These are phyloP conservation scores for Aplocera efformata DNA, from an alignment of 2,888 invertebrate genomes.

Conservation along the genomic window DNA sequence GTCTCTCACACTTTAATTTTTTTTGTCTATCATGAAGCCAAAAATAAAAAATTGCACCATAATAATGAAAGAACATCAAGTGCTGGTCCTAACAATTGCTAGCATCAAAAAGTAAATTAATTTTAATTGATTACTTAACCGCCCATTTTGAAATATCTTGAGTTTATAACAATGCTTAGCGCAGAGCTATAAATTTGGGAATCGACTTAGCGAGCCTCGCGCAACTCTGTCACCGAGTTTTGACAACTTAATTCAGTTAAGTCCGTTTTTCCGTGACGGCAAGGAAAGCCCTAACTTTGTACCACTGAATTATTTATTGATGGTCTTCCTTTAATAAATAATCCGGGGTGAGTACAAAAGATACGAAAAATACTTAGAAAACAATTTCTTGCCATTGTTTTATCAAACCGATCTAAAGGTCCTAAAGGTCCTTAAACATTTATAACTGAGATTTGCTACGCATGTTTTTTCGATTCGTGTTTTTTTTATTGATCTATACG, in stretches of 20 bases:
- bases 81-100: too few species aligned
- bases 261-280: constrained; percentile 19
- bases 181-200: constrained; percentile 26
- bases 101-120: too few species aligned
- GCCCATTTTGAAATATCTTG: constrained; percentile 4
- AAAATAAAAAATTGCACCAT: too few species aligned
- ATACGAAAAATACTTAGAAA: neutral
- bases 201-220: constrained; percentile 28
- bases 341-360: neutral
- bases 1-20: too few species aligned
- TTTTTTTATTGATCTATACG: constrained; percentile 5
- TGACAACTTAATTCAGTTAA: constrained; percentile 28
- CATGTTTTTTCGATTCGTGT: constrained; percentile 7
- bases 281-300: constrained; percentile 11
- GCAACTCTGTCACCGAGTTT: constrained; percentile 26
- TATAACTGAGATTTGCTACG: neutral
- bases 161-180: constrained; percentile 21
- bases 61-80: too few species aligned
- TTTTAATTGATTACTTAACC: too few species aligned
- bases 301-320: constrained; percentile 14
- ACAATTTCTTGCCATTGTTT: neutral
- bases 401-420: too few species aligned
- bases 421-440: too few species aligned
- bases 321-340: neutral
- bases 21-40: too few species aligned